Evolutionary conservation across 2,113 vertebrate genomes (phyloP).

Genomic region (Myrmecophaga tridactyla): DNA sequence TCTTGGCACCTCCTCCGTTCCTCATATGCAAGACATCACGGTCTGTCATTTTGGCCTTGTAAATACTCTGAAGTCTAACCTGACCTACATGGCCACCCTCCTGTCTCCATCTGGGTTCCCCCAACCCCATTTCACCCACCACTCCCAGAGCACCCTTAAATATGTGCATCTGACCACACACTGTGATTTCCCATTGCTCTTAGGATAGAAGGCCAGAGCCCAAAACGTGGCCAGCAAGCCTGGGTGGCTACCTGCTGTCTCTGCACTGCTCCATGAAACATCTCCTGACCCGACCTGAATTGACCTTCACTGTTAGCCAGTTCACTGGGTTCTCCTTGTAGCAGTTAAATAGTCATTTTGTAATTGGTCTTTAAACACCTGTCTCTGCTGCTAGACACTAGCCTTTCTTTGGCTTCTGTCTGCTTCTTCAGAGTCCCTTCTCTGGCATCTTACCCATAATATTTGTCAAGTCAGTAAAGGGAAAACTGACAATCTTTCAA

Average conservation of each 20-base stretch:
- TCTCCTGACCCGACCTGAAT: not conserved
- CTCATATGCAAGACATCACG: not conserved
- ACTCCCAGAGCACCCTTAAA: too few species aligned
- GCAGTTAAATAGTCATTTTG: too few species aligned
- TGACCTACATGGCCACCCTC: fast-evolving
- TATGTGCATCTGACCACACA: fast-evolving
- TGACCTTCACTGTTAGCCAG: not conserved
- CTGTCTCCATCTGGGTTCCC: not conserved
- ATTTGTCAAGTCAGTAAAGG: too few species aligned
- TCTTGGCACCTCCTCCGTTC: not conserved
- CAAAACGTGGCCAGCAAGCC: not conserved
- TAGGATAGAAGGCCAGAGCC: not conserved
- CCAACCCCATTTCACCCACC: not conserved
- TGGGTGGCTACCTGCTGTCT: not conserved
- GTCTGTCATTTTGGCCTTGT: not conserved
- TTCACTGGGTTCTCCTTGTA: not conserved
- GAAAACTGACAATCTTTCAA: not conserved
- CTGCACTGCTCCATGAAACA: too few species aligned
- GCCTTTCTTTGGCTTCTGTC: not conserved
- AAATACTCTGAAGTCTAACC: too few species aligned
- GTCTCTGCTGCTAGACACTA: not conserved
- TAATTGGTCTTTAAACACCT: not conserved
- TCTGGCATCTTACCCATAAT: not conserved
- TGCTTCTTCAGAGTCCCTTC: not conserved
- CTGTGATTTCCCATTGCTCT: not conserved